Base-by-base conservation (phyloP, 2,797 vertebrate species). In the Gambusia yucatana region DNA sequence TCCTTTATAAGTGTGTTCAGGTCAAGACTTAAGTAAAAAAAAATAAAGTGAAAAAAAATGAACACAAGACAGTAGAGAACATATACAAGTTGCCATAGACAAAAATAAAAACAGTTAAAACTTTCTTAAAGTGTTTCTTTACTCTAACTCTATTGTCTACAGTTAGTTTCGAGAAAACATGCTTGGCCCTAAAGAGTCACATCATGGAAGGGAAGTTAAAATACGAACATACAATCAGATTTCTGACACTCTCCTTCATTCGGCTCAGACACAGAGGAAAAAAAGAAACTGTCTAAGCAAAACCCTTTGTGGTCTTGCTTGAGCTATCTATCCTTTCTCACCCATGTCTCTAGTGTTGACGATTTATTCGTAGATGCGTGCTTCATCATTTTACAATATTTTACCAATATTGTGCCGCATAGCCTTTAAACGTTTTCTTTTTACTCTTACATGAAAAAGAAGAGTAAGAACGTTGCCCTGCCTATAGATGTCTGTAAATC, bases 401-500 rank as follows among this genome's bases (percentile, higher is more conserved):
- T 41, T 67, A 39, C 0, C 16, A 36, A 65, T 41, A 41, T 41
- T 4, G 9, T 17, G 20, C 20, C 20, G 4, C 63, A 39, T 4
- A 41, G 36, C 36, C 9, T 25, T 41, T 67, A 36, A 39, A 17
- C 6, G 17, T 63, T 17, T 36, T 7, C 6, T 17, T 63, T 36
- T 63, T 36, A 10, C 36, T 25, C 39, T 20, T 41, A 9, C 39
- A 25, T 41, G 9, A 6, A 39, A 39, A 39, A 5, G 36, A 39
- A 39, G 36, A 39, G 36, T 39, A 33, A 61, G 74, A 57, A 79
- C 67, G 74, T 50, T 20, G 81, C 77, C 80, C 69, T 77, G 71
- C 76, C 74, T 71, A 59, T 79, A 48, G 63, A 76, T 17, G 41
- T 55, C 73, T 52, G 65, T 82, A 70, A 73, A 77, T 50, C 77